Base-by-base conservation (phyloP, 1,140 invertebrate species). In the Oedothorax gibbosus region DNA sequence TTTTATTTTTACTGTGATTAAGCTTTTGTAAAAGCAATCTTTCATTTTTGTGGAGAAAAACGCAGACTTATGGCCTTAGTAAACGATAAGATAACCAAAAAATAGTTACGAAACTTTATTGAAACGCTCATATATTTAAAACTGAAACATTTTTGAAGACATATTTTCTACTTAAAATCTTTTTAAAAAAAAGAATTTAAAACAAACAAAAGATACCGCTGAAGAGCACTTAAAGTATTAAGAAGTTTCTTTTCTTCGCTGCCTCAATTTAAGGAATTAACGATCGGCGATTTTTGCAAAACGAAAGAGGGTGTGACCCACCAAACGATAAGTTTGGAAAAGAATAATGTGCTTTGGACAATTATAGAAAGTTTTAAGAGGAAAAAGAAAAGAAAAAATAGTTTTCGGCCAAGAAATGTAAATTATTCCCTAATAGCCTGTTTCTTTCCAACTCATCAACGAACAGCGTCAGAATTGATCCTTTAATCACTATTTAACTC, bases 371-470 rank as follows among this genome's bases (percentile, higher is more conserved):
- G 68, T 18, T 75, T 73, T 51, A 66, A 68, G 51, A n/a, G 50
- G 49, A 49, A 14, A 62, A n/a, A 15, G 60, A 35, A 14, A 20
- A 20, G 21, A 71, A 82, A 72, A 71, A 64, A 57, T 21, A 72
- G 51, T 84, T 73, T 72, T 84, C 18, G 14, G 9, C 20, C 18
- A 35, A 75, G 71, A 83, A 84, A 84, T 84, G 81, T 84, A 84
- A 84, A 84, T 84, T 84, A 84, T 84, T 84, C 72, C 35, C 72
- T 84, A 84, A 84, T 84, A 84, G 81, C 81, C 62, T 76, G 81
- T 68, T 76, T 84, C 81, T 84, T 66, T 66, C 81, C 66, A 75
- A 75, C 72, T 75, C 71, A 75, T 84, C 81, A 76, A 20, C 18
- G 50, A 72, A 82, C 35, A 71, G 68, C 57, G 65, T 18, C 71